Evolutionary conservation across 1,140 invertebrate species (phyloP), one percentile per base, ranked within the genome.

Genomic region (Agrypnia vestita): DNA sequence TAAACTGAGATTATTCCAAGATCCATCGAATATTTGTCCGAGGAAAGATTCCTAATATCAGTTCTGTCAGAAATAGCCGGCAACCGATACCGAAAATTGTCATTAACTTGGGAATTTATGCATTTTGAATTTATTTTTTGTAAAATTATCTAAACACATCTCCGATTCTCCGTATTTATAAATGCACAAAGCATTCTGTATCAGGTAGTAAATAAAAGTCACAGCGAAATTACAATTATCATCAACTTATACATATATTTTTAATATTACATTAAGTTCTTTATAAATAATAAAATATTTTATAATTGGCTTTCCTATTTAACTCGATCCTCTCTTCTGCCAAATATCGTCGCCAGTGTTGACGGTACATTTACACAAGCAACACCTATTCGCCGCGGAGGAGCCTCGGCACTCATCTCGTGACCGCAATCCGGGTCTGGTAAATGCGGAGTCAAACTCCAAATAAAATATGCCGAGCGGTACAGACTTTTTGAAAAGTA

Each of bases 161-260:
- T 35, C 25, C 25, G 25, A 19, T 59, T 59, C 17, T 64, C 35
- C 46, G 44, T 47, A 35, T 35, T 35, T 35, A 69, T 46, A 69
- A 69, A 69, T 64, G 61, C 3, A 44, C 15, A 47, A 69, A 69
- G 64, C 44, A 69, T 69, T 69, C 35, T 69, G 64, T 69, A 69
- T 69, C 46, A 35, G 1, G 25, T 69, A 17, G 43, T 46, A 69
- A 49, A 47, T 69, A 69, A 51, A 51, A 69, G n/a, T 69, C 64
- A 69, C 64, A 69, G 64, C 64, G n/a, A 69, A 69, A 69, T 69
- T 69, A 69, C 43, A 69, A 69, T 69, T 47, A 49, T 69, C 21
- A 49, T 69, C 21, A 69, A 69, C 64, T 69, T 17, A 69, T 17
- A 69, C 64, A 19, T 46, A 69, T 69, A 17, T 69, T n/a, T 47